These are phyloP conservation scores for Tyto alba DNA, from an alignment of 2,113 vertebrate genomes.

Conservation along the genomic window DNA sequence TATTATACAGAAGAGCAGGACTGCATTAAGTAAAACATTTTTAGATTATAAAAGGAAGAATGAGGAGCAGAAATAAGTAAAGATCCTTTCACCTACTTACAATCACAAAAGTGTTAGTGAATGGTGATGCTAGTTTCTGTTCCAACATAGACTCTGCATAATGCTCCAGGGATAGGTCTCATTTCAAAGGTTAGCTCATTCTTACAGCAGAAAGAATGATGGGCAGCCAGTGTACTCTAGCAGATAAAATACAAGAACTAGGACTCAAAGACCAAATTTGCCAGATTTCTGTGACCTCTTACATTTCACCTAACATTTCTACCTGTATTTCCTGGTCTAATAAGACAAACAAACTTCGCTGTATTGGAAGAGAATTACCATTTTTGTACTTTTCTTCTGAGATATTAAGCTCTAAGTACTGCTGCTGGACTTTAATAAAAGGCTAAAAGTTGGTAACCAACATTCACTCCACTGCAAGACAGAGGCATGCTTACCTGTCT, in stretches of 20 bases:
- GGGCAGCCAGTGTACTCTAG: not conserved
- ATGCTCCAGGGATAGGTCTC: not conserved
- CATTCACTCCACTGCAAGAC: not conserved
- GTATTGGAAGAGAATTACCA: not conserved
- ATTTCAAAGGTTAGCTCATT: not conserved
- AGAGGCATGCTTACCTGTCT: not conserved
- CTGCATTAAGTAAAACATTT: not conserved
- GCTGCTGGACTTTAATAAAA: not conserved
- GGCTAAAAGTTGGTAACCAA: not conserved
- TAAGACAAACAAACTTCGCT: not conserved
- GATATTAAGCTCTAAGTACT: not conserved
- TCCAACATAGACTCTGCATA: fast-evolving
- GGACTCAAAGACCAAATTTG: not conserved
- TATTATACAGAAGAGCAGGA: not conserved
- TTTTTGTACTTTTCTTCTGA: not conserved
- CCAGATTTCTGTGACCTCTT: not conserved
- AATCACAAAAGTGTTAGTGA: not conserved
- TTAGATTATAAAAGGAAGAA: not conserved
- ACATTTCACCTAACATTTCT: not conserved
- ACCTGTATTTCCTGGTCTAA: not conserved
- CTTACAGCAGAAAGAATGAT: not conserved
- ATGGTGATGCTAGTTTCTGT: not conserved
- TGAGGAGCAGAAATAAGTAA: not conserved
- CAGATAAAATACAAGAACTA: not conserved
- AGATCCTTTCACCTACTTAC: not conserved